Base-by-base conservation (phyloP, 1,140 invertebrate genomes). In the Lineus longissimus region DNA sequence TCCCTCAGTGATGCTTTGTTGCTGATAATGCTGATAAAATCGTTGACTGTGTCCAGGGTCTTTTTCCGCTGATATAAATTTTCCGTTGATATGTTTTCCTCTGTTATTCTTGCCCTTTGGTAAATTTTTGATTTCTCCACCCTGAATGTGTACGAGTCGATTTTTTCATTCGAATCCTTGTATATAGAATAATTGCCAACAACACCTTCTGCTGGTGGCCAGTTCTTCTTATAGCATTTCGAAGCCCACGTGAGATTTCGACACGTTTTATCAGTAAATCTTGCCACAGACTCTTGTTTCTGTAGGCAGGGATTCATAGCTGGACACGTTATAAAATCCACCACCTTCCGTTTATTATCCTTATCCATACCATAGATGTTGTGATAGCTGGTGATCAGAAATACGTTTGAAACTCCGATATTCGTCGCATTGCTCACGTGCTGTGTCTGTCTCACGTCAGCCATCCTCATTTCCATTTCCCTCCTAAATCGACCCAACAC, bases 401-500 rank as follows among this genome's bases (percentile, higher is more conserved):
- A 43, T 13, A 43, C 40, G 40, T 43, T 43, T 43, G 40, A 43
- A 43, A 43, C 40, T 19, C 40, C 40, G 11, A 43, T 43, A 19
- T 43, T 43, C 11, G 40, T 43, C 19, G 11, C 40, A 43, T 43
- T 43, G 40, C 11, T 43, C 40, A 43, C 40, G 40, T 43, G 40
- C 40, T 43, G 40, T 43, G 40, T 43, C 19, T 43, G 40, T 43
- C 40, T 43, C 40, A 43, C 40, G 40, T 43, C 40, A 43, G 11
- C 40, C 40, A 43, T 19, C 19, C 40, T 43, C 40, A 43, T n/a
- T n/a, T n/a, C n/a, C n/a, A n/a, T n/a, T n/a, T n/a, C n/a, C n/a
- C n/a, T n/a, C n/a, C n/a, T n/a, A 43, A 43, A 43, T 43, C 40
- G 40, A 43, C 40, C 40, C 40, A 43, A 43, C 40, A 43, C 40